Base-by-base conservation (phyloP, 2,113 vertebrate species). In the human region DNA sequence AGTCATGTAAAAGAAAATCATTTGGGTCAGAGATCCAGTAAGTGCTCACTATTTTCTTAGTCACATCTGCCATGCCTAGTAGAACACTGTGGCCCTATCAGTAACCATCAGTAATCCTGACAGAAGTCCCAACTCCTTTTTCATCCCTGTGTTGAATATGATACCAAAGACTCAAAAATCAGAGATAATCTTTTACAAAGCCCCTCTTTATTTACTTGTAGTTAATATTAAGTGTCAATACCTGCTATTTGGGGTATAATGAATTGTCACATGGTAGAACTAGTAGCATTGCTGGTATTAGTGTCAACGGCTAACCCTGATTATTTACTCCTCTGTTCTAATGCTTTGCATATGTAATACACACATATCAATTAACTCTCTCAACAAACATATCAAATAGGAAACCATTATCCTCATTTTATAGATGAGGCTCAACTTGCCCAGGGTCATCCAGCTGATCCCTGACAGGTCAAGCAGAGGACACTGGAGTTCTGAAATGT, bases 381-480 rank as follows among this genome's bases (percentile, higher is more conserved):
- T 93, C 48, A 61, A 52, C 66, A 93, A 61, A 78, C 23, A 38
- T 9, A 57, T 30, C 32, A 61, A 17, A 48, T 40, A 52, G 48
- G 75, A 97, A 94, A 48, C 27, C n/a, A 55, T 23, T 43, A 10
- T 45, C 27, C 23, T 79, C 23, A 11, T 40, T 45, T 66, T 48
- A 17, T n/a, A 73, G 30, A 38, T 17, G 22, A 73, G 38, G 38
- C 61, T 64, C 27, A 64, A 32, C 76, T 40, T 30, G 30, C 30
- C 48, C 2, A 9, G 13, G 4, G 23, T 38, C 35, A 25, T 18
- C 30, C 18, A 50, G 38, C 89, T 55, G 1, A 35, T 9, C 9
- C 12, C 27, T 16, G 25, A 32, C 3, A 3, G 89, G 13, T 38
- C n/a, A 14, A 23, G 20, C 9, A 2, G 0, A 40, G 8, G 0